These are phyloP conservation scores for Dermolepida albohirtum DNA, from an alignment of 2,888 invertebrate genomes.

Conservation along the genomic window DNA sequence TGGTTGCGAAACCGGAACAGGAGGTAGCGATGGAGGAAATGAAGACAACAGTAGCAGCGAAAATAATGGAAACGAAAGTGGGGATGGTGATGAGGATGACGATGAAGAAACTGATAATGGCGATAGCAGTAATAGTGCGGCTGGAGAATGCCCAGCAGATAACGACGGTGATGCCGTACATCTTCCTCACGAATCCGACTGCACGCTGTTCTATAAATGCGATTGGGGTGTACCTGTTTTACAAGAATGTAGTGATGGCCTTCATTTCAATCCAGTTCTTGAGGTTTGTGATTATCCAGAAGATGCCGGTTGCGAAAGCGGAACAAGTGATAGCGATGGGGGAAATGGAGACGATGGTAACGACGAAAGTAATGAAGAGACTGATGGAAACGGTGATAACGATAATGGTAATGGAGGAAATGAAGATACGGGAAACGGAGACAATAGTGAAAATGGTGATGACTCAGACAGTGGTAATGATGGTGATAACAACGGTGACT, in stretches of 20 bases:
- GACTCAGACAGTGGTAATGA: neutral
- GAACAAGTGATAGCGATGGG: neutral
- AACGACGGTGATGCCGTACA: constrained; percentile 27
- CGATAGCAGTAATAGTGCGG: constrained; percentile 12
- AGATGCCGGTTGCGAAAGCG: constrained; percentile 35
- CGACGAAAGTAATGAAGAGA: neutral
- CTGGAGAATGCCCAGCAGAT: constrained; percentile 29
- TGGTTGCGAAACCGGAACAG: constrained; percentile 31
- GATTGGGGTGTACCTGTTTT: constrained; percentile 35
- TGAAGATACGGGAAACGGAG: constrained; percentile 1
- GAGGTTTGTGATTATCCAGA: constrained; percentile 44
- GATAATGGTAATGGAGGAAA: neutral
- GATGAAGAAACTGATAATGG: constrained; percentile 7
- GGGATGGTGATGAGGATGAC: neutral
- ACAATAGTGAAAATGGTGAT: neutral
- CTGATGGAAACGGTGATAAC: constrained; percentile 18
- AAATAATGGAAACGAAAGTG: constrained; percentile 7
- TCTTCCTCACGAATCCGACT: constrained; percentile 44
- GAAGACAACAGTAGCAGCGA: neutral
- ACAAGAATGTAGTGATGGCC: constrained; percentile 38
- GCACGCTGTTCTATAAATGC: constrained; percentile 44
- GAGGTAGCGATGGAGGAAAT: constrained; percentile 8
- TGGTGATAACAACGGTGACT: neutral
- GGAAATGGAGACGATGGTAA: neutral
- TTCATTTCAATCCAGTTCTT: constrained; percentile 42